phyloP scores from a whole-genome alignment of 2,888 invertebrate genomes.

The Spatulosminthurus flaviceps region DNA sequence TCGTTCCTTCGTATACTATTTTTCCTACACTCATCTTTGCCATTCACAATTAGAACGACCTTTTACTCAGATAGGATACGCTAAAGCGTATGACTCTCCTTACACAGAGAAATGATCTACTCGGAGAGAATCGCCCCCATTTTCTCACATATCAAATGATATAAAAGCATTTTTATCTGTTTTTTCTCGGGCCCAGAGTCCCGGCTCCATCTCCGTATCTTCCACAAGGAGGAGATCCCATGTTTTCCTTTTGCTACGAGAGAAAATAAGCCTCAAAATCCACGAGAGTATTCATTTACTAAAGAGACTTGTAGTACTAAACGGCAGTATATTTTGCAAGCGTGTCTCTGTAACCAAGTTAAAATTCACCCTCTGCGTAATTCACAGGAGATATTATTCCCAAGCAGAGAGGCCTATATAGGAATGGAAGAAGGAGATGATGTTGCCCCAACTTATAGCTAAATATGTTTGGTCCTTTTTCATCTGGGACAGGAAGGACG shows the following conservation, averaged over 20 bases:
- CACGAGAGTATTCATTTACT: conserved; percentile 5
- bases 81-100: no score
- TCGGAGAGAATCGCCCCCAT: background rate
- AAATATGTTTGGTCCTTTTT: conserved; percentile 54
- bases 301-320: background rate
- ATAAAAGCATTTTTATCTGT: conserved; percentile 2
- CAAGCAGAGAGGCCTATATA: conserved; percentile 15
- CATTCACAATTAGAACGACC: background rate
- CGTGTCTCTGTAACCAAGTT: conserved; percentile 37
- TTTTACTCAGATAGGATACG: no score
- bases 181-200: background rate
- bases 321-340: background rate
- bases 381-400: conserved; percentile 16
- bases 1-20: no score
- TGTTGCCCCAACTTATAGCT: conserved; percentile 47
- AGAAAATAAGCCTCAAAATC: background rate
- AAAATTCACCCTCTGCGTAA: conserved; percentile 48
- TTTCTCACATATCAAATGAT: background rate
- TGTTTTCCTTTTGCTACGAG: background rate
- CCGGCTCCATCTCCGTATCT: no score
- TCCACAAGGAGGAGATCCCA: no score
- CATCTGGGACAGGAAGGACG: conserved; percentile 53
- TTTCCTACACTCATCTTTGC: background rate
- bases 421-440: no score
- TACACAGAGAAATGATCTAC: no score